These are phyloP conservation scores for Hydraecia micacea DNA, from an alignment of 2,888 invertebrate genomes.

Conservation along the genomic window DNA sequence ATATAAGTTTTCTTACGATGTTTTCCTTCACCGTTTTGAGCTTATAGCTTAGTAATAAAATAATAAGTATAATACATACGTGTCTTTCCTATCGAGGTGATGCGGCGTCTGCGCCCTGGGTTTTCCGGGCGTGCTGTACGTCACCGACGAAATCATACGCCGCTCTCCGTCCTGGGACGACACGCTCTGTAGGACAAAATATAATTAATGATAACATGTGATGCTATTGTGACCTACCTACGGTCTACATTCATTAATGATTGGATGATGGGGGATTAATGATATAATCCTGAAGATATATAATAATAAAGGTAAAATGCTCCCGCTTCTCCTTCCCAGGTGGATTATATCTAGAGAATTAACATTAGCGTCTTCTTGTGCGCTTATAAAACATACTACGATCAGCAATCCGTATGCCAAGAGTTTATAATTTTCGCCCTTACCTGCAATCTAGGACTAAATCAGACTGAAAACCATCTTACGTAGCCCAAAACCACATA, in stretches of 20 bases:
- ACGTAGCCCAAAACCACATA: conserved; percentile 27
- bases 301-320: not conserved
- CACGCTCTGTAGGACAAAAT: conserved; percentile 55
- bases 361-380: not conserved
- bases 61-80: conserved; percentile 59
- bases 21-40: not conserved
- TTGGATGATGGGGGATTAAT: not conserved
- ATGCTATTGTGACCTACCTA: not conserved
- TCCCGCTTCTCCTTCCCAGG: no score
- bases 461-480: not conserved
- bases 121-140: conserved; percentile 76
- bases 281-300: not conserved
- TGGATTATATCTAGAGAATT: not conserved
- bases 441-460: not conserved
- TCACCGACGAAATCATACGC: conserved; percentile 64
- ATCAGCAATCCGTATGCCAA: not conserved
- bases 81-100: conserved; percentile 80
- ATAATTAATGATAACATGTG: not conserved
- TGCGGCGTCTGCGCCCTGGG: conserved; percentile 77
- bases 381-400: not conserved
- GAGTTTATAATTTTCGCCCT: not conserved
- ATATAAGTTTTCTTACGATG: not conserved
- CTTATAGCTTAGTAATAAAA: not conserved
- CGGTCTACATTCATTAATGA: not conserved
- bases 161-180: conserved; percentile 64